These are phyloP conservation scores for Mizuhopecten yessoensis DNA, from an alignment of 1,140 invertebrate genomes.

Conservation along the genomic window DNA sequence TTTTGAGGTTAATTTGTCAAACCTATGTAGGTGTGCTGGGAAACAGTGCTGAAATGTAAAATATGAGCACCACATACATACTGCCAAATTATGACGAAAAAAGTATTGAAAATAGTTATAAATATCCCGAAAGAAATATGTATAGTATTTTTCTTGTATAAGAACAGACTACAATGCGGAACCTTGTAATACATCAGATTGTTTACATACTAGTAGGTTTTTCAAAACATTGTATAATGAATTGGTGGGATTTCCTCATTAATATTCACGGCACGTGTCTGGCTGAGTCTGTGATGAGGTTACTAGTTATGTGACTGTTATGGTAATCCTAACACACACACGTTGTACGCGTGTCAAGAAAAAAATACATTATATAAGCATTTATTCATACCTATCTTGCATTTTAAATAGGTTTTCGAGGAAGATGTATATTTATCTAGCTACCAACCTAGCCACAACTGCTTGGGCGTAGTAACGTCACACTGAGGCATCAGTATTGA, in stretches of 20 bases:
- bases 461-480: not conserved
- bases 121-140: too few species aligned
- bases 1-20: too few species aligned
- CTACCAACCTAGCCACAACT: not conserved
- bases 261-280: not conserved
- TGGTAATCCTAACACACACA: not conserved
- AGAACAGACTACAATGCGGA: too few species aligned
- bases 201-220: too few species aligned
- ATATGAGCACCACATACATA: too few species aligned
- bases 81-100: too few species aligned
- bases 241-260: not conserved
- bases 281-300: not conserved
- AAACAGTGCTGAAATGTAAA: too few species aligned
- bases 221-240: too few species aligned
- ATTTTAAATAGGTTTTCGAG: not conserved
- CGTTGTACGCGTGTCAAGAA: not conserved
- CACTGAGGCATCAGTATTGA: not conserved
- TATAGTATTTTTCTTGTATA: too few species aligned
- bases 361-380: not conserved
- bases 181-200: too few species aligned
- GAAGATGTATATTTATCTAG: not conserved
- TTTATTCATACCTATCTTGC: not conserved
- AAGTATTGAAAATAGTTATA: too few species aligned
- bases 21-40: too few species aligned
- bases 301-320: not conserved